Percentiles rank a stretch among this genome's conserved stretches.
Evolutionary conservation across 2,888 invertebrate genomes (phyloP).

Genomic region (Limenitis camilla): DNA sequence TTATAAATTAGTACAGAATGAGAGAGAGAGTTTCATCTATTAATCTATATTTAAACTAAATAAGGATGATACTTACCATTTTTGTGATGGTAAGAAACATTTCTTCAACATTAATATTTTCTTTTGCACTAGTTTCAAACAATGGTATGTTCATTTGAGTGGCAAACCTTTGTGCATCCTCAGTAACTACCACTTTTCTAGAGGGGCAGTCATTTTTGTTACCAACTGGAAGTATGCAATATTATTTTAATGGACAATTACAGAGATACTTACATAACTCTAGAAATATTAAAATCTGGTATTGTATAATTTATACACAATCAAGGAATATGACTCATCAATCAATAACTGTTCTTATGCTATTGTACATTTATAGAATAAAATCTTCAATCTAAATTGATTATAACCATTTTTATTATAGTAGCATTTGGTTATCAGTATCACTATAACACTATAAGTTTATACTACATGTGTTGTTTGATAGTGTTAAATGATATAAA

Average conservation of each 20-base stretch:
- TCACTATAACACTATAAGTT: background rate
- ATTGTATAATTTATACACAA: too few relatives aligned
- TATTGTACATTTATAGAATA: too few relatives aligned
- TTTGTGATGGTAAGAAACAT: slow-evolving; percentile 86
- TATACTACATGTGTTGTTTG: background rate
- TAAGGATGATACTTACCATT: slow-evolving; percentile 50
- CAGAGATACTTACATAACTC: background rate
- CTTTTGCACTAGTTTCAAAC: slow-evolving; percentile 99
- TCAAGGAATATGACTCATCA: too few relatives aligned
- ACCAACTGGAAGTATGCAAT: slow-evolving; percentile 84
- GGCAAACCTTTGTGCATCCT: slow-evolving; percentile 97
- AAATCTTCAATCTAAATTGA: too few relatives aligned
- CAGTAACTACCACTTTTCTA: slow-evolving; percentile 95
- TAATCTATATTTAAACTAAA: background rate
- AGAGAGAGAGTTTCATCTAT: background rate
- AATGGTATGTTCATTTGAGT: slow-evolving; percentile 97
- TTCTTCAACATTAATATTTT: slow-evolving; percentile 99
- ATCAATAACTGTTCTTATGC: too few relatives aligned
- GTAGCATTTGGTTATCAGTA: background rate
- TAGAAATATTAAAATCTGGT: background rate
- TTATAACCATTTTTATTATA: too few relatives aligned
- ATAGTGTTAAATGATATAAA: background rate
- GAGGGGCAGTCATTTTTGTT: slow-evolving; percentile 97
- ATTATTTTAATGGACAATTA: slow-evolving; percentile 10
- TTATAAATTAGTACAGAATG: too few relatives aligned